A percentile compares a stretch with the other conserved stretches of the same genome.
These are phyloP conservation scores for Cynodonichthys magdalenae DNA, from an alignment of 2,797 vertebrate genomes.

Conservation along the genomic window DNA sequence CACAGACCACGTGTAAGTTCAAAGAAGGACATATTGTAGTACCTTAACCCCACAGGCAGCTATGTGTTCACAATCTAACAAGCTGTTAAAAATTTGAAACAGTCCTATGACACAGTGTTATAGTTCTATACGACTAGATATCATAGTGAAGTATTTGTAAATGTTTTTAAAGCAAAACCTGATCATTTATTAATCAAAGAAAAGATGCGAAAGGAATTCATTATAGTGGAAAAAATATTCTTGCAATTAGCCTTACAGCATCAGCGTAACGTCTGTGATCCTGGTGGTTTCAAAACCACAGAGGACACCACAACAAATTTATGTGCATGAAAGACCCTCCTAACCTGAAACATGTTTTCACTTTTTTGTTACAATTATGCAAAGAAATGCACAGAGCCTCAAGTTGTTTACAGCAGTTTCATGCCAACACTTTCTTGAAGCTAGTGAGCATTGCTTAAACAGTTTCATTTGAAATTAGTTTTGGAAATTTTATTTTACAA, in stretches of 20 bases:
- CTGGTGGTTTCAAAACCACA: conserved; percentile 40
- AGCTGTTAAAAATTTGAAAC: conserved; percentile 27
- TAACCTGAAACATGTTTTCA: conserved; percentile 41
- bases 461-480: conserved; percentile 32
- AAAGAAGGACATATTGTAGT: neutral
- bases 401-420: conserved; percentile 43
- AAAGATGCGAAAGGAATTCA: conserved; percentile 57
- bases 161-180: conserved; percentile 32
- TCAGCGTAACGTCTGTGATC: conserved; percentile 41
- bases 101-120: conserved; percentile 28
- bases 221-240: conserved; percentile 39
- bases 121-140: conserved; percentile 14
- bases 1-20: conserved; percentile 33
- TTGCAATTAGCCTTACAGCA: conserved; percentile 57
- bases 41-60: conserved; percentile 2
- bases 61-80: conserved; percentile 10
- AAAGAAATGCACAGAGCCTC: conserved; percentile 44
- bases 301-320: conserved; percentile 48
- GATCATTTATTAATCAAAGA: conserved; percentile 73
- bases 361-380: conserved; percentile 57
- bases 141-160: conserved; percentile 12
- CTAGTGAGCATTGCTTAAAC: conserved; percentile 19
- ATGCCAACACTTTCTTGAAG: conserved; percentile 45
- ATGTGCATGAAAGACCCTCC: conserved; percentile 46
- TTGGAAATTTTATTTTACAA: conserved; percentile 8